A percentile compares a stretch with the other conserved stretches of the same genome.
These are phyloP conservation scores for Lerema accius DNA, from an alignment of 1,140 invertebrate species.

Conservation along the genomic window DNA sequence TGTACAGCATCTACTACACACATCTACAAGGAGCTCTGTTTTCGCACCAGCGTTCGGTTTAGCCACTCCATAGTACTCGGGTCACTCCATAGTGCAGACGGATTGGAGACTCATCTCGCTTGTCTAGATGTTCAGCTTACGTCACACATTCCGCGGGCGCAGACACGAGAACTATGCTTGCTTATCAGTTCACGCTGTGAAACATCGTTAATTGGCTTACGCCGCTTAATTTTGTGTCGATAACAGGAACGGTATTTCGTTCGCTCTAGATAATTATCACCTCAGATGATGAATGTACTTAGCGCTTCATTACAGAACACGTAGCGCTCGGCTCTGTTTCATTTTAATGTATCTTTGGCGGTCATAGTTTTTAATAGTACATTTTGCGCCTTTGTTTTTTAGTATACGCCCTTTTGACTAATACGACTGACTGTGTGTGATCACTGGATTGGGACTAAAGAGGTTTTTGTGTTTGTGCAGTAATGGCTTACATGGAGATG, in stretches of 20 bases:
- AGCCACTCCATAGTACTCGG: constrained; percentile 45
- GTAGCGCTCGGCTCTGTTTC: constrained; percentile 57
- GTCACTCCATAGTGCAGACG: constrained; percentile 57
- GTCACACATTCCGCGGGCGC: constrained; percentile 44
- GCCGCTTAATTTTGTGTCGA: constrained; percentile 55
- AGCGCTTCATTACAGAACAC: constrained; percentile 63
- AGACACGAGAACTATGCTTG: constrained; percentile 51
- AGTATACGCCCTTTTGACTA: constrained; percentile 49
- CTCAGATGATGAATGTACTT: constrained; percentile 62
- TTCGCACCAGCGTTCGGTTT: constrained; percentile 18
- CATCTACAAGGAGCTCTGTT: constrained; percentile 23
- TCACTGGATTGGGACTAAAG: constrained; percentile 9
- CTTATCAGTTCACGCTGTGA: constrained; percentile 50
- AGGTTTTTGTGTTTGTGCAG: constrained; percentile 80
- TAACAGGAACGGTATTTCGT: constrained; percentile 58
- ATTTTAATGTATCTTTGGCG: constrained; percentile 46
- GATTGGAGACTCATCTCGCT: constrained; percentile 61
- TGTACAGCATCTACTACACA: too few relatives aligned
- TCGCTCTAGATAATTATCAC: constrained; percentile 60
- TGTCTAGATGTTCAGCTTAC: constrained; percentile 42
- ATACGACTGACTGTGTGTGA: constrained; percentile 33
- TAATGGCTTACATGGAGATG: constrained; percentile 98
- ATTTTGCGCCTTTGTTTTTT: constrained; percentile 48
- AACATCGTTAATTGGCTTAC: constrained; percentile 47
- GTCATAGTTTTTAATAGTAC: constrained; percentile 41